These are phyloP conservation scores for Pocota personata DNA, from an alignment of 2,888 invertebrate species.

Conservation along the genomic window DNA sequence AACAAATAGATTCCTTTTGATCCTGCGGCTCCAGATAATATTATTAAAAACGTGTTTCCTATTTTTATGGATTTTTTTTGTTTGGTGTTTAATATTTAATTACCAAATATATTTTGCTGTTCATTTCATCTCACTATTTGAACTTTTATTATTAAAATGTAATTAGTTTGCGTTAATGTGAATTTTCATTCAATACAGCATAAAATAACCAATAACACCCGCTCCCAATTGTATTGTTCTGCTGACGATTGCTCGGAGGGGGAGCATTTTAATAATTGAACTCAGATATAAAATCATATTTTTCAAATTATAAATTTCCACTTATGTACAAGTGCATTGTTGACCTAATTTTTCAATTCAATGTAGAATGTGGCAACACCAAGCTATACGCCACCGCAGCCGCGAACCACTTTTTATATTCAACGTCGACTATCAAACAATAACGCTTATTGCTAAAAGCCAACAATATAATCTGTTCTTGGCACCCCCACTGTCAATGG, in stretches of 20 bases:
- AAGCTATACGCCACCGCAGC: conserved; percentile 10
- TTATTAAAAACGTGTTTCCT: conserved; percentile 21
- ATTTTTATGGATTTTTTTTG: background rate
- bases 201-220: conserved; percentile 26
- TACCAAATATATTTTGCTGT: conserved; percentile 8
- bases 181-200: conserved; percentile 26
- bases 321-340: conserved; percentile 43
- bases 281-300: conserved; percentile 46
- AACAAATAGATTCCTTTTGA: background rate
- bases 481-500: conserved; percentile 45
- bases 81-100: conserved; percentile 30
- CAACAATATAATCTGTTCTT: conserved; percentile 62
- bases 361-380: conserved; percentile 42
- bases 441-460: conserved; percentile 61
- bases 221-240: background rate
- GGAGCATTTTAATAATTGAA: conserved; percentile 53
- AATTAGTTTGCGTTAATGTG: conserved; percentile 46
- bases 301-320: conserved; percentile 40
- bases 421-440: conserved; percentile 45
- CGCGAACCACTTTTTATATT: background rate
- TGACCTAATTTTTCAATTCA: conserved; percentile 63
- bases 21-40: conserved; percentile 2
- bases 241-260: background rate
- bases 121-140: conserved; percentile 3
- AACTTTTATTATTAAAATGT: conserved; percentile 47